Conservation (phyloP, 2,113 vertebrate species). For the Lipophrys pholis region DNA sequence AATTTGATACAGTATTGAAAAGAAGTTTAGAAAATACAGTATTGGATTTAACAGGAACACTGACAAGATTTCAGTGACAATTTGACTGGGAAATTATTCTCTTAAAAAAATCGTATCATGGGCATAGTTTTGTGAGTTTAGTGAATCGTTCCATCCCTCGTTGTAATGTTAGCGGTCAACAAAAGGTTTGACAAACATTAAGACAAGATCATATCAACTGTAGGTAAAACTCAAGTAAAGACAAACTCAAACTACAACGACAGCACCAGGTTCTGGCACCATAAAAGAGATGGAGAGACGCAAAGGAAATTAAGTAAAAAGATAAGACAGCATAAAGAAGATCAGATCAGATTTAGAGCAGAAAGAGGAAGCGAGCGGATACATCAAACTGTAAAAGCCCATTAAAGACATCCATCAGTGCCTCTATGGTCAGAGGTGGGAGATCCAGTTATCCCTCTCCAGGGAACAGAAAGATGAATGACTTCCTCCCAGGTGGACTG, state of each 20-base stretch:
- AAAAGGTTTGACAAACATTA: no score
- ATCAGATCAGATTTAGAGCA: conserved; percentile 23
- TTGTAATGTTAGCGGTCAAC: no score
- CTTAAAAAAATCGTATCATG: not conserved
- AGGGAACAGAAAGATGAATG: conserved; percentile 68
- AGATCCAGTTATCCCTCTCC: conserved; percentile 43
- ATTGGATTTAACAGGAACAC: not conserved
- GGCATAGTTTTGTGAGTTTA: no score
- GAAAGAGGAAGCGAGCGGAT: conserved; percentile 28
- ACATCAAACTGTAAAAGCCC: conserved; percentile 56
- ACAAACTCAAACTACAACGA: no score
- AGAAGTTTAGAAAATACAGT: no score
- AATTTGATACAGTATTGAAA: no score
- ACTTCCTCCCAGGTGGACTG: conserved; percentile 78
- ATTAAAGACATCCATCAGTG: conserved; percentile 54
- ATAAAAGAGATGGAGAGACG: not conserved
- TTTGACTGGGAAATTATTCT: no score
- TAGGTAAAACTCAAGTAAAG: no score
- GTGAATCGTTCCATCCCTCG: no score
- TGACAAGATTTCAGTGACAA: not conserved
- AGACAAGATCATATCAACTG: no score
- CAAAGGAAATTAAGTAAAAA: not conserved
- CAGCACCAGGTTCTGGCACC: no score
- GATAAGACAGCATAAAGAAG: conserved; percentile 1
- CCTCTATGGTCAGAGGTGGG: conserved; percentile 35